Evolutionary conservation across 2,113 vertebrate species (phyloP), one percentile per base, ranked within the genome.

Genomic region (Leptobrachium leishanense): DNA sequence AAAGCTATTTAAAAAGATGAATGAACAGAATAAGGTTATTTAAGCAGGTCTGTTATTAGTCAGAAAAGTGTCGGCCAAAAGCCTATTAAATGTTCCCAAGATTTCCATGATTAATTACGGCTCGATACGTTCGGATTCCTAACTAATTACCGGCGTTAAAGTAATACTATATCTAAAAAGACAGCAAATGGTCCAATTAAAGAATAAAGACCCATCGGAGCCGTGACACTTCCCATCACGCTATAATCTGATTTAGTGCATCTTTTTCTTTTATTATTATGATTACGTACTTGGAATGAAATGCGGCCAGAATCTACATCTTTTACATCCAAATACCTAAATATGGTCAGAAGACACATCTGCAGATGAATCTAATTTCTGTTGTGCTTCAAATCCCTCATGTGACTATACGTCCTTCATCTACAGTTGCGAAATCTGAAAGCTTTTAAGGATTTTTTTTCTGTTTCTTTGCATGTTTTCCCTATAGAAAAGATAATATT

Each of bases 21-120:
- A 77, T 77, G 65, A 69, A 69, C 41, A 59, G 39, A 69, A 31
- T 77, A 77, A 77, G 54, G 67, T 77, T 62, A 41, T 76, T 41
- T 41, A 41, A 77, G 64, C 46, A 31, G 50, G 67, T n/a, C 13
- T 57, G 53, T 70, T 77, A 77, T 43, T n/a, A 68, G 75, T 43
- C 75, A 68, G 39, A 57, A 42, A 69, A 77, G 75, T 77, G 75
- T 77, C 75, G 13, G 75, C 75, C 66, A 77, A 77, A 69, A 77
- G 75, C 53, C 39, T 43, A 69, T 70, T 53, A 69, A 70, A 70
- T 69, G 11, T 65, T 62, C 66, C 66, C 75, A 62, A 75, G 75
- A 69, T 57, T 44, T 62, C 6, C 42, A 9, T 6, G 40, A 70
- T 69, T 67, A 77, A 77, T 68, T 68, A 76, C 68, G 15, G 53